phyloP scores from a whole-genome alignment of 2,113 vertebrate genomes.

The Bos indicus region DNA sequence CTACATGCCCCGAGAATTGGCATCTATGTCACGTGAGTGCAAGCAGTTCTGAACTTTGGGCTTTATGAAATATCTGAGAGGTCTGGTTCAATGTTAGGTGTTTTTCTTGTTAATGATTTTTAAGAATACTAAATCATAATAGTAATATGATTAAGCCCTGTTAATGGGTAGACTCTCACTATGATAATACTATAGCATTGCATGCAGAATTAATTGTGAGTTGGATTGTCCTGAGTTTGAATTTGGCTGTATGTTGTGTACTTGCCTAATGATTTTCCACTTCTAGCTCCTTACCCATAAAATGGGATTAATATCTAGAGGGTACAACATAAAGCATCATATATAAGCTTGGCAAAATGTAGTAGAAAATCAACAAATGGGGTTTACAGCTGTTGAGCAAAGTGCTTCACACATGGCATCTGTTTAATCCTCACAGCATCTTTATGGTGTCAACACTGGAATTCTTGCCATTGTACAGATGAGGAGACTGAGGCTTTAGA shows the following conservation, averaged over 20 bases:
- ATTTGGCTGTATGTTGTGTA: not conserved
- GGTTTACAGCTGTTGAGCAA: not conserved
- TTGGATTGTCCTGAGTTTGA: not conserved
- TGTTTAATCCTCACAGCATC: not conserved
- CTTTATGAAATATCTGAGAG: constrained; percentile 23
- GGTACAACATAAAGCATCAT: not conserved
- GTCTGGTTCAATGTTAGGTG: not conserved
- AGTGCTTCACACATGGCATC: not conserved
- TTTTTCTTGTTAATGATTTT: not conserved
- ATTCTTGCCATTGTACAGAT: not conserved
- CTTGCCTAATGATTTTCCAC: not conserved
- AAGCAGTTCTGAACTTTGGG: constrained; percentile 9
- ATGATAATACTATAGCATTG: not conserved
- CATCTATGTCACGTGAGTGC: constrained; percentile 98
- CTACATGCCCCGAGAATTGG: constrained; percentile 96
- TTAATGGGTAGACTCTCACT: not conserved
- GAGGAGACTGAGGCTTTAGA: not conserved
- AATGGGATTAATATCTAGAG: not conserved
- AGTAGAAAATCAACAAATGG: not conserved
- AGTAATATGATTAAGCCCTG: not conserved
- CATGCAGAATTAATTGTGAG: not conserved
- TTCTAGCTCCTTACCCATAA: not conserved
- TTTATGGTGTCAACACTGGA: not conserved
- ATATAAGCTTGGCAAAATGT: not conserved
- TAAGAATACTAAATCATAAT: not conserved